Conservation (phyloP, 1,140 invertebrate genomes). For the Lutraria rhynchaena region DNA sequence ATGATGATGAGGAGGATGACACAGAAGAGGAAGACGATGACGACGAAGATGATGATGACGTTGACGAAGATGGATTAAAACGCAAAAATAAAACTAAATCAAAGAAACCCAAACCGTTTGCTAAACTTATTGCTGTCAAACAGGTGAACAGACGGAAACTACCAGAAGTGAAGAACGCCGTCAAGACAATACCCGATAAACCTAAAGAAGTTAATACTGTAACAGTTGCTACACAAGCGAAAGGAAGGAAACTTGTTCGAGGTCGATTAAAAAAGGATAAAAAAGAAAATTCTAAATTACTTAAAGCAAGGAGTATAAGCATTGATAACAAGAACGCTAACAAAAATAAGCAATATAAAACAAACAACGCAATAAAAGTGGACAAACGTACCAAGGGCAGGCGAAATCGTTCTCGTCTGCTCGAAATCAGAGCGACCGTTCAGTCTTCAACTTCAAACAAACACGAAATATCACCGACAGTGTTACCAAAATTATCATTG, state of each 20-base stretch:
- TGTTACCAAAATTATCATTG: conserved; percentile 7
- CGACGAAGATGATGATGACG: conserved; percentile 43
- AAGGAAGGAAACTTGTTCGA: background rate
- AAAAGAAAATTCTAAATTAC: conserved; percentile 16
- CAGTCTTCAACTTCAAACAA: background rate
- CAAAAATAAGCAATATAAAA: conserved; percentile 24
- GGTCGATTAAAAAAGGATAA: conserved; percentile 10
- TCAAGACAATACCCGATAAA: conserved; percentile 10
- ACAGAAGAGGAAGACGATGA: conserved; percentile 29
- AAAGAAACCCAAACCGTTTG: conserved; percentile 40
- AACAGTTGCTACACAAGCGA: background rate
- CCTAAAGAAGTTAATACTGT: background rate
- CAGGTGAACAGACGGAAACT: conserved; percentile 37
- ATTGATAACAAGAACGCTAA: conserved; percentile 9
- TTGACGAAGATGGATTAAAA: background rate
- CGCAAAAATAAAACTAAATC: conserved; percentile 20
- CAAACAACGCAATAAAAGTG: conserved; percentile 36
- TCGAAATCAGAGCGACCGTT: conserved; percentile 52
- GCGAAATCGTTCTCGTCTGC: conserved; percentile 23
- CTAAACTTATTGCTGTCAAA: conserved; percentile 47
- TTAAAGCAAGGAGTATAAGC: background rate
- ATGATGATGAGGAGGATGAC: conserved; percentile 39
- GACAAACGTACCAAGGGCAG: conserved; percentile 17
- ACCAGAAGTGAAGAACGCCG: background rate
- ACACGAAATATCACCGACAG: background rate